Base-by-base conservation (phyloP, 2,888 invertebrate species). In the Heliconius ismenius region DNA sequence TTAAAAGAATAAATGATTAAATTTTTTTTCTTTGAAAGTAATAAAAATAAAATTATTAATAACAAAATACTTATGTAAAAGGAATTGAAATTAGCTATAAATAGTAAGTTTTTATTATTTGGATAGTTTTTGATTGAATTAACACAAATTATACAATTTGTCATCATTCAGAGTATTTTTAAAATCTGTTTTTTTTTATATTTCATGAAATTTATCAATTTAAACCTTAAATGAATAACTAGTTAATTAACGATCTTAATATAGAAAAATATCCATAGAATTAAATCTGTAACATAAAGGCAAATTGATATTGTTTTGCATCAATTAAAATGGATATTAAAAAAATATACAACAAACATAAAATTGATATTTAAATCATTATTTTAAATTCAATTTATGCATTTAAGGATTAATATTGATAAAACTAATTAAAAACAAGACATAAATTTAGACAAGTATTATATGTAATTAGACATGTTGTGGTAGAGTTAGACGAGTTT, bases 321-420 rank as follows among this genome's bases (percentile, higher is more conserved):
- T 54, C 21, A 7, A 54, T 54, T 11, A 24, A 65, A 65, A 65
- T 65, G n/a, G 65, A 65, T 65, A 65, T 65, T 39, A 60, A n/a
- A 58, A 58, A 58, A 58, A 58, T 58, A 3, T n/a, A 58, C 21
- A 64, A 21, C 21, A 65, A 13, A 65, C 4, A 65, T 10, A 65
- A 21, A 11, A 65, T 65, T 13, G 39, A 65, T 65, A 39, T 13
- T 39, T 4, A 36, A n/a, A 21, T n/a, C 32, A 32, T 11, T 10
- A 13, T 65, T n/a, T n/a, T 11, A 13, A 65, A 36, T 7, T n/a
- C 18, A 28, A 65, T 21, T 36, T 36, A 65, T 13, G 36, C n/a
- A n/a, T n/a, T 65, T 36, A 65, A 13, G 65, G 65, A 65, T 36
- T 36, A 36, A 36, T n/a, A 65, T n/a, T 11, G 21, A 36, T 36